Percentiles rank a stretch among this genome's conserved stretches.
Evolutionary conservation across 2,797 vertebrate species (phyloP).

Genomic region (Coracias cyanogaster): DNA sequence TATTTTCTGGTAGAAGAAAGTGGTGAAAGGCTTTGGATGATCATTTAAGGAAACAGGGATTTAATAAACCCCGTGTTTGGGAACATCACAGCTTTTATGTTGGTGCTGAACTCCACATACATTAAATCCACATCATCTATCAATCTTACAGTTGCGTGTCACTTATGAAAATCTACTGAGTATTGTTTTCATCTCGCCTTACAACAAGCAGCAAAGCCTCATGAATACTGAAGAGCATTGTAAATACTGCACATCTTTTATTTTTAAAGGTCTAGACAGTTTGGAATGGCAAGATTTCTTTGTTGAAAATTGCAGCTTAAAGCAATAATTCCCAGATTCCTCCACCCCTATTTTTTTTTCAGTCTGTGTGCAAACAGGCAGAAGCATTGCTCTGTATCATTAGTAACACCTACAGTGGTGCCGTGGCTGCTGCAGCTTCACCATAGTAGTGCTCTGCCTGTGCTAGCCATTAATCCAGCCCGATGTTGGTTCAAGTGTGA

Average conservation of each 20-base stretch:
- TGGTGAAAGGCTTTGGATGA: constrained; percentile 33
- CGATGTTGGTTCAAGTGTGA: constrained; percentile 32
- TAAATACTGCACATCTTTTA: constrained; percentile 80
- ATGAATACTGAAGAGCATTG: constrained; percentile 82
- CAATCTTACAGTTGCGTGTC: constrained; percentile 83
- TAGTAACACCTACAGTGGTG: not conserved
- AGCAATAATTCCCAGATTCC: constrained; percentile 42
- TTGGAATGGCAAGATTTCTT: constrained; percentile 76
- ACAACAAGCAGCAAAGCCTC: constrained; percentile 81
- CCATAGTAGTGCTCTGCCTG: constrained; percentile 31
- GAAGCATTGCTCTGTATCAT: not conserved
- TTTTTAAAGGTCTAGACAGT: constrained; percentile 81
- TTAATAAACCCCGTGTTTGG: constrained; percentile 70
- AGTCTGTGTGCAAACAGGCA: constrained; percentile 36
- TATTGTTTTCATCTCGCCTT: constrained; percentile 85
- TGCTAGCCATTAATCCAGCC: constrained; percentile 39
- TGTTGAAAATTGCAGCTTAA: constrained; percentile 69
- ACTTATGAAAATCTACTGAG: constrained; percentile 87
- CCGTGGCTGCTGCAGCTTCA: not conserved
- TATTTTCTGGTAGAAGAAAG: constrained; percentile 39
- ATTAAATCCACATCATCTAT: constrained; percentile 84
- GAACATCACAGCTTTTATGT: constrained; percentile 77
- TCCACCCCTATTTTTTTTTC: constrained; percentile 4
- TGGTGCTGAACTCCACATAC: constrained; percentile 79
- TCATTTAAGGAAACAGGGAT: constrained; percentile 65